Conservation (phyloP, 2,888 invertebrate genomes). For the Caenorhabditis imperialis region DNA sequence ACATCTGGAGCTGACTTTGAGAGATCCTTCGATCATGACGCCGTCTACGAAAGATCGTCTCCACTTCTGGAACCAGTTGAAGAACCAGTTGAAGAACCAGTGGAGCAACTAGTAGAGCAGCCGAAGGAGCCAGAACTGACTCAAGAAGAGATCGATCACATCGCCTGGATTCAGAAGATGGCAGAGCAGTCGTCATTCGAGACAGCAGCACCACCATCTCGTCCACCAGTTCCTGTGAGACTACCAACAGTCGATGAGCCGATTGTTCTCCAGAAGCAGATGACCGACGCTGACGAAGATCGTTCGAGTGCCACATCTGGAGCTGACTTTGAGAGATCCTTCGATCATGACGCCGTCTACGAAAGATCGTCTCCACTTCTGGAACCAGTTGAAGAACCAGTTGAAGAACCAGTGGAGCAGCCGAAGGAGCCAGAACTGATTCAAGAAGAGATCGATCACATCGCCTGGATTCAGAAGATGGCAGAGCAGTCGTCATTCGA, state of each 20-base stretch:
- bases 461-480: slow-evolving; percentile 48
- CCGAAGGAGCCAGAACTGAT: slow-evolving; percentile 17
- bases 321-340: slow-evolving; percentile 41
- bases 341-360: slow-evolving; percentile 15
- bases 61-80: slow-evolving; percentile 17
- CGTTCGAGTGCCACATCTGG: slow-evolving; percentile 36
- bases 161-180: slow-evolving; percentile 34
- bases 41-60: slow-evolving; percentile 8
- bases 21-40: slow-evolving; percentile 7
- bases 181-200: slow-evolving; percentile 29
- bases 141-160: slow-evolving; percentile 44
- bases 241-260: slow-evolving; percentile 9
- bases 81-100: no score
- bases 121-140: slow-evolving; percentile 21
- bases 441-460: slow-evolving; percentile 57
- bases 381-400: not conserved
- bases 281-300: slow-evolving; percentile 2
- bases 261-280: not conserved
- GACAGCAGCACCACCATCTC: not conserved
- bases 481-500: slow-evolving; percentile 35
- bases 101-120: no score
- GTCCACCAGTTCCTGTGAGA: slow-evolving; percentile 1
- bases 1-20: slow-evolving; percentile 29
- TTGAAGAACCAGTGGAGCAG: not conserved
- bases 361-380: not conserved